These are phyloP conservation scores for Hylaeus anthracinus DNA, from an alignment of 1,140 invertebrate species.

Conservation along the genomic window DNA sequence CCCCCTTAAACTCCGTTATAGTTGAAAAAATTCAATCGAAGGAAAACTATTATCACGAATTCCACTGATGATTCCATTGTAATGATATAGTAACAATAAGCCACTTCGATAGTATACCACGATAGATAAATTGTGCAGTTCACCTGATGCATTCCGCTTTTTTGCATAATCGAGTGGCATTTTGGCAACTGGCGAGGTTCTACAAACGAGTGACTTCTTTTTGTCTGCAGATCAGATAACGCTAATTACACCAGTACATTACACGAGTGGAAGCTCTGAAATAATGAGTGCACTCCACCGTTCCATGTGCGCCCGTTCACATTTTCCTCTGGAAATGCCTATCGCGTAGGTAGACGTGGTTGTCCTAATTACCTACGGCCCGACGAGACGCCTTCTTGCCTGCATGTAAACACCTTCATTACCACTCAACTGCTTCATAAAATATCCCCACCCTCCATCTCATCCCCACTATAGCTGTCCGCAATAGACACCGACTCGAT, in stretches of 20 bases:
- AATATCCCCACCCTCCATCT: conserved; percentile 46
- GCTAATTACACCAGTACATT: conserved; percentile 61
- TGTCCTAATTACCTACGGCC: conserved; percentile 61
- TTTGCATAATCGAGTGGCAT: conserved; percentile 32
- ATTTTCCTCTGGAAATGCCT: conserved; percentile 62
- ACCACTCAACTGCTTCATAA: conserved; percentile 62
- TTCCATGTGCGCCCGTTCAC: conserved; percentile 39
- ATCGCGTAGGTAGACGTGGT: conserved; percentile 58
- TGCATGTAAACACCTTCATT: conserved; percentile 69
- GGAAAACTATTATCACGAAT: neutral
- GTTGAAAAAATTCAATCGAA: neutral
- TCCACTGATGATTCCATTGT: neutral
- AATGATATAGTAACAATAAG: neutral
- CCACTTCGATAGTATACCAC: neutral
- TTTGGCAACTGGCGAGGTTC: conserved; percentile 22
- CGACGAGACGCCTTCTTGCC: conserved; percentile 64
- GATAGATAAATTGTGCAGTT: neutral
- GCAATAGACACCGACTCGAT: conserved; percentile 21
- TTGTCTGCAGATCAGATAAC: conserved; percentile 61
- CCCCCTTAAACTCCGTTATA: neutral
- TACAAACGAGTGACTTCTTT: conserved; percentile 54
- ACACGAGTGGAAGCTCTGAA: conserved; percentile 48
- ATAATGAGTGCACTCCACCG: conserved; percentile 55
- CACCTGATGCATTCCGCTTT: conserved; percentile 9
- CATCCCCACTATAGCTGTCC: conserved; percentile 10